Conservation (phyloP, 2,888 invertebrate species). For the Tryphoninae sp. region DNA sequence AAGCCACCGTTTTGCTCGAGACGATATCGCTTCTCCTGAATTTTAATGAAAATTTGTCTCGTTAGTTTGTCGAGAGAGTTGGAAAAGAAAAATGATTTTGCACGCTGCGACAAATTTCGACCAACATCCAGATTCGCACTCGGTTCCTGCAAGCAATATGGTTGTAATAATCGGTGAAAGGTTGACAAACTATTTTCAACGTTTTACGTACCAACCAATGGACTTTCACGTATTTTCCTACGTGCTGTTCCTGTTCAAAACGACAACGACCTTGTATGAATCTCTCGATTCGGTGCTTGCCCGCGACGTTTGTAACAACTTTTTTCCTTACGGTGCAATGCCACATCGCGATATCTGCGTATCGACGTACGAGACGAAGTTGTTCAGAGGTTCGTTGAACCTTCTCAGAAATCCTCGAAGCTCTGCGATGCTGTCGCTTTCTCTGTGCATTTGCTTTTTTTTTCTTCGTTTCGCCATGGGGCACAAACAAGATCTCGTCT, state of each 20-base stretch:
- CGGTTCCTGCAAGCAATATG: neutral
- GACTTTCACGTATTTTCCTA: conserved; percentile 43
- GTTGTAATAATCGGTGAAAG: neutral
- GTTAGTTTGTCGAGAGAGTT: no score
- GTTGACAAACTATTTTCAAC: conserved; percentile 35
- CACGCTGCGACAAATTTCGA: no score
- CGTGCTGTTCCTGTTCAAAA: no score
- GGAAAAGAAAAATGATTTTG: no score
- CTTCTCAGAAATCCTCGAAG: conserved; percentile 30
- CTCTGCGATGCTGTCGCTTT: conserved; percentile 41
- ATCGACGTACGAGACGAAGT: neutral
- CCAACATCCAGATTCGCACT: no score
- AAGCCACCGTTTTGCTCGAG: neutral
- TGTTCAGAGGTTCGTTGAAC: conserved; percentile 28
- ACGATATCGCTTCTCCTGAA: no score
- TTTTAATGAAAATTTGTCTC: no score
- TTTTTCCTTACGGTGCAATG: neutral
- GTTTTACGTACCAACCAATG: conserved; percentile 14
- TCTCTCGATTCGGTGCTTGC: conserved; percentile 15
- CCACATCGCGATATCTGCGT: neutral
- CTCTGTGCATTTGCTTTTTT: conserved; percentile 10
- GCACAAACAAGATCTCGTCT: neutral
- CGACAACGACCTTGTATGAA: conserved; percentile 25
- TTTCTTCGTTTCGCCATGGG: no score
- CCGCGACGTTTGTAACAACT: neutral